phyloP scores from a whole-genome alignment of 2,797 vertebrate genomes.

The Anguilla obscura region DNA sequence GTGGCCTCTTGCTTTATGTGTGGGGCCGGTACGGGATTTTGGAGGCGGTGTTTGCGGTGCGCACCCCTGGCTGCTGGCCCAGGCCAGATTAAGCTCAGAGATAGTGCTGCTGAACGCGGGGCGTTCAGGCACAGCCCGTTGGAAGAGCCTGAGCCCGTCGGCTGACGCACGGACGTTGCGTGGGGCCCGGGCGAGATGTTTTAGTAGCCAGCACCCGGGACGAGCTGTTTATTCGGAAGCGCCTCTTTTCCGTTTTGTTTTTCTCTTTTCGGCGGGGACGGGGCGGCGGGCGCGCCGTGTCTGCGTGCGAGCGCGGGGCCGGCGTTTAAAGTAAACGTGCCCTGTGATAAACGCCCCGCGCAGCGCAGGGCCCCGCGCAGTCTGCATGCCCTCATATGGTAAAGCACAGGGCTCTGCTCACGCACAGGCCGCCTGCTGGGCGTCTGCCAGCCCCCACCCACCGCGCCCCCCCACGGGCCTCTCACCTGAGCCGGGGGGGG shows the following conservation, averaged over 20 bases:
- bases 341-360: constrained; percentile 49
- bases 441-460: constrained; percentile 36
- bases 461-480: constrained; percentile 13
- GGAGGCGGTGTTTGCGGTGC: background rate
- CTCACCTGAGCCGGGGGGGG: constrained; percentile 42
- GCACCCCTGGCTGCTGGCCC: no score
- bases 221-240: background rate
- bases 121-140: background rate
- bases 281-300: background rate
- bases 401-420: constrained; percentile 32
- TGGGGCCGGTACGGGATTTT: background rate
- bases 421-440: constrained; percentile 32
- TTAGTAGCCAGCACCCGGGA: background rate
- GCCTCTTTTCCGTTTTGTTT: background rate
- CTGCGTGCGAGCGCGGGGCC: background rate
- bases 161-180: background rate
- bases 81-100: background rate
- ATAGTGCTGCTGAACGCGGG: background rate
- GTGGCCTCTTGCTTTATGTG: background rate
- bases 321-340: constrained; percentile 39
- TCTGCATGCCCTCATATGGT: constrained; percentile 56
- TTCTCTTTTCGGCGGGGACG: background rate
- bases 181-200: background rate
- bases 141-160: background rate
- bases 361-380: constrained; percentile 10